Conservation (phyloP, 1,140 invertebrate species). For the Cydia strobilella region DNA sequence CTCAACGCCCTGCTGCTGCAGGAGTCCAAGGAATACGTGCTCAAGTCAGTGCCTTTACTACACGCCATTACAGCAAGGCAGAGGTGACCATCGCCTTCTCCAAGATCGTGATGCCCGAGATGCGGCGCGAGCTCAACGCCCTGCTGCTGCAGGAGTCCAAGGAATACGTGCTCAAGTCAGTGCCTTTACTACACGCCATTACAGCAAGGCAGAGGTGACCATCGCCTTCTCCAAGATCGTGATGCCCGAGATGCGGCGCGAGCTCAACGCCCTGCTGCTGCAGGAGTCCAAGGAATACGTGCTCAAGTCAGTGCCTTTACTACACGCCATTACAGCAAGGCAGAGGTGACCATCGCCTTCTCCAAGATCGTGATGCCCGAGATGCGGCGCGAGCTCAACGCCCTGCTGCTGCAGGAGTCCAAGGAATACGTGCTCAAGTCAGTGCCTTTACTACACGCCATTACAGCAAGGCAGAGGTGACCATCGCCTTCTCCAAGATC, state of each 20-base stretch:
- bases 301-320: conserved; percentile 86
- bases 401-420: conserved; percentile 90
- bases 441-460: conserved; percentile 79
- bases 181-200: conserved; percentile 61
- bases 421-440: conserved; percentile 93
- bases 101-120: conserved; percentile 93
- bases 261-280: conserved; percentile 90
- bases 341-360: conserved; percentile 83
- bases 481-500: conserved; percentile 89
- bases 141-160: conserved; percentile 93
- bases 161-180: conserved; percentile 92
- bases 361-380: conserved; percentile 94
- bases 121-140: conserved; percentile 92
- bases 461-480: background rate
- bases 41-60: conserved; percentile 85
- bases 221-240: conserved; percentile 92
- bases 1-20: conserved; percentile 88
- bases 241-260: conserved; percentile 93
- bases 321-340: background rate
- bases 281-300: conserved; percentile 95
- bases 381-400: conserved; percentile 92
- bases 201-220: too few relatives aligned
- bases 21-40: conserved; percentile 95
- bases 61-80: background rate
- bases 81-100: conserved; percentile 85